Evolutionary conservation across 2,888 invertebrate species (phyloP).

Genomic region (Drosophila hamatofila): DNA sequence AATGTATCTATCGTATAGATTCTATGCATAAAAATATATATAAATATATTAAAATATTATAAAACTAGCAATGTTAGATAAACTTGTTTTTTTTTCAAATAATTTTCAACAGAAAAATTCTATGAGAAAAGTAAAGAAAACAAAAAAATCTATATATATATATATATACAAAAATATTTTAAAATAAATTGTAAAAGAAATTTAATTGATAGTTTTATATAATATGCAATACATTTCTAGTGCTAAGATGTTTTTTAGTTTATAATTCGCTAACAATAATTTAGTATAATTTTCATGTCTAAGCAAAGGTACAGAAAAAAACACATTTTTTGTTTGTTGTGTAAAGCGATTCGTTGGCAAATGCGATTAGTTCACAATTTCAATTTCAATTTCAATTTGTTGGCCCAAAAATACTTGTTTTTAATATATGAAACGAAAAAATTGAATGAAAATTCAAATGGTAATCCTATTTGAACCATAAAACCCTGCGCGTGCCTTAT

Average conservation of each 20-base stretch:
- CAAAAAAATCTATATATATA: conserved; percentile 36
- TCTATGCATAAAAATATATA: conserved; percentile 32
- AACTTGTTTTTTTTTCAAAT: conserved; percentile 67
- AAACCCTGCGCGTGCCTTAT: conserved; percentile 70
- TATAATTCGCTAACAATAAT: conserved; percentile 72
- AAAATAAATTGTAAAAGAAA: conserved; percentile 49
- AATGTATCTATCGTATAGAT: conserved; percentile 56
- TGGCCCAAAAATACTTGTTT: conserved; percentile 52
- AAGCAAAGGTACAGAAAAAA: conserved; percentile 64
- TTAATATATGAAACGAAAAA: conserved; percentile 28
- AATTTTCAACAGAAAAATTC: conserved; percentile 55
- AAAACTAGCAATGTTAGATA: conserved; percentile 62
- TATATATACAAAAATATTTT: conserved; percentile 39
- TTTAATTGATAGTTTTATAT: conserved; percentile 46
- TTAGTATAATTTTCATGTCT: conserved; percentile 67
- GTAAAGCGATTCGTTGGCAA: conserved; percentile 54
- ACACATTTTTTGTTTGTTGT: conserved; percentile 53
- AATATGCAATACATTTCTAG: conserved; percentile 65
- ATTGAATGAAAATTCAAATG: conserved; percentile 14
- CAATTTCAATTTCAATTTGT: conserved; percentile 48
- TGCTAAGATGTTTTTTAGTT: conserved; percentile 77
- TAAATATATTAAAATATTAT: conserved; percentile 23
- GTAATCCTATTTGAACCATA: conserved; percentile 33
- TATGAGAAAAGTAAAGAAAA: conserved; percentile 33
- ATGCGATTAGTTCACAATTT: conserved; percentile 49